A percentile compares a stretch with the other conserved stretches of the same genome.
These are phyloP conservation scores for Cotesia typhae DNA, from an alignment of 1,140 invertebrate genomes.

Conservation along the genomic window DNA sequence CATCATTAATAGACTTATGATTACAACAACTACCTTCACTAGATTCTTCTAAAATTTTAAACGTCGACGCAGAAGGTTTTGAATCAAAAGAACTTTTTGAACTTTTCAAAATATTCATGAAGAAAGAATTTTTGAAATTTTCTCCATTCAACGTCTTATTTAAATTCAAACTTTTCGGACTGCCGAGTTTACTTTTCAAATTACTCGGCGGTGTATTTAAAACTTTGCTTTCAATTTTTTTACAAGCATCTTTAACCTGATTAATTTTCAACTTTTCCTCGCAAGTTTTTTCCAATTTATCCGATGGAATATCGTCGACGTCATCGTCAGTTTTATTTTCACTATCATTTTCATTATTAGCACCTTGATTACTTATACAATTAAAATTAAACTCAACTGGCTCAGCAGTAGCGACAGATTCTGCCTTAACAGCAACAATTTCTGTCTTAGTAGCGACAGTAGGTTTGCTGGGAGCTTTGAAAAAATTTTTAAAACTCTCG, in stretches of 20 bases:
- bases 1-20: not conserved
- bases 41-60: not conserved
- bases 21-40: not conserved
- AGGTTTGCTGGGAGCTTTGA: constrained; percentile 53
- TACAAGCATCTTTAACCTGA: not conserved
- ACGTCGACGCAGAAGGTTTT: not conserved
- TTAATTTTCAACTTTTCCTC: not conserved
- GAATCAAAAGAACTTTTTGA: not conserved
- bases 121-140: constrained; percentile 31
- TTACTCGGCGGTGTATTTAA: not conserved
- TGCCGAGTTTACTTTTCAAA: not conserved
- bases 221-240: not conserved
- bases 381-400: not conserved
- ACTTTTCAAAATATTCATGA: constrained; percentile 32
- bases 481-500: constrained; percentile 71
- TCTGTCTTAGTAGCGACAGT: constrained; percentile 24
- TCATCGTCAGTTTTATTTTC: not conserved
- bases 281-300: not conserved
- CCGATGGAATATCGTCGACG: not conserved
- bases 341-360: not conserved
- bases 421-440: not conserved
- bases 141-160: constrained; percentile 19
- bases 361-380: not conserved
- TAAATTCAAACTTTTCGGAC: not conserved
- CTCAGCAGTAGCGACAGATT: not conserved